These are phyloP conservation scores for Nycticorax nycticorax DNA, from an alignment of 2,113 vertebrate genomes.

Conservation along the genomic window DNA sequence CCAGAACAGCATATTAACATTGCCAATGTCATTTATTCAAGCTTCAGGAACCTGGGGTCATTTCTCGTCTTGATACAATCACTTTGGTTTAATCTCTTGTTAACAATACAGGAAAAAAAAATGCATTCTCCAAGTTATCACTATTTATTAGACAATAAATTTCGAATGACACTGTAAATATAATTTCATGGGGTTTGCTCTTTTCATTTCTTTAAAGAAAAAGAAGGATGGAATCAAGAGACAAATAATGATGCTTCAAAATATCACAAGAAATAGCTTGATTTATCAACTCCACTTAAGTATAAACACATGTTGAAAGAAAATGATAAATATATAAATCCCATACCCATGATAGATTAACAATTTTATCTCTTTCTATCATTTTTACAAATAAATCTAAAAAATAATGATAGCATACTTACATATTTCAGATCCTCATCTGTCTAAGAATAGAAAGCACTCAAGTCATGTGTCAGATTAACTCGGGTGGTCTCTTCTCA, in stretches of 20 bases:
- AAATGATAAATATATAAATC: not conserved
- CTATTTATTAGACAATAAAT: conserved; percentile 28
- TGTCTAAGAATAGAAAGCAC: conserved; percentile 37
- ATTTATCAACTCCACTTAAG: conserved; percentile 7
- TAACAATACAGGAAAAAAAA: not conserved
- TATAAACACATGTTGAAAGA: not conserved
- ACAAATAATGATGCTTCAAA: not conserved
- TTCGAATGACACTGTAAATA: conserved; percentile 6
- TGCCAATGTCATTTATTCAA: not conserved
- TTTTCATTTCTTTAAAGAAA: conserved; percentile 12
- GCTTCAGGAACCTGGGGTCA: not conserved
- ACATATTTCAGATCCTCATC: conserved; percentile 55
- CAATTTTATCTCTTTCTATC: not conserved
- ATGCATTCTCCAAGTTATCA: not conserved
- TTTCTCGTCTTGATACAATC: conserved; percentile 13
- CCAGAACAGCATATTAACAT: not conserved
- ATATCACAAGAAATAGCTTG: not conserved
- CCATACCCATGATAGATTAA: not conserved
- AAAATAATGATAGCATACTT: conserved; percentile 6
- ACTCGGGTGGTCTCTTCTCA: conserved; percentile 21
- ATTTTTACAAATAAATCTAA: not conserved
- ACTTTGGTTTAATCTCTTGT: not conserved
- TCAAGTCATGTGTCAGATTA: conserved; percentile 35
- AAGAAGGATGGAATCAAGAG: not conserved
- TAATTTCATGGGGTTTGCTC: not conserved